These are phyloP conservation scores for Capitulum mitella DNA, from an alignment of 2,888 invertebrate species.

Conservation along the genomic window DNA sequence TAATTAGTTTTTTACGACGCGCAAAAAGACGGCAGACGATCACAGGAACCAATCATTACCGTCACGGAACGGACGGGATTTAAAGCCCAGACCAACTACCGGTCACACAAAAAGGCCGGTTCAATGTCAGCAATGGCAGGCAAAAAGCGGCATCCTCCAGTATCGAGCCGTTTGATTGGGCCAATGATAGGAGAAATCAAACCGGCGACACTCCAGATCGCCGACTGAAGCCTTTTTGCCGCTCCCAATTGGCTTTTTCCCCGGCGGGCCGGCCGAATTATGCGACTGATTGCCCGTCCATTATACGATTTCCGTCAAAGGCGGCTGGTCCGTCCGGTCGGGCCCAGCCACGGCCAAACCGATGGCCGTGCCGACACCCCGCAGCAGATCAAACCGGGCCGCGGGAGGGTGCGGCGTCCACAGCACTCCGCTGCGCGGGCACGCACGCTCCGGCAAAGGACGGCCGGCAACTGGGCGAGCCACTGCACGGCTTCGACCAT, in stretches of 20 bases:
- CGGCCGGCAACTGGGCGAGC: too few species aligned
- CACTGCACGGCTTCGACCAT: too few species aligned
- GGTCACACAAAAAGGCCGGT: not conserved
- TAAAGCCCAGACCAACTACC: not conserved
- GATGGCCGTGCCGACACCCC: too few species aligned
- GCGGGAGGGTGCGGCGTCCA: too few species aligned
- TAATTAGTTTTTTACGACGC: not conserved
- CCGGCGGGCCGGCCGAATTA: not conserved
- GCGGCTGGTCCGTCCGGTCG: not conserved
- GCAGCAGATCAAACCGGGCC: too few species aligned
- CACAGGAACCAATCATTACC: slow-evolving; percentile 5
- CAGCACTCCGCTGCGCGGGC: too few species aligned
- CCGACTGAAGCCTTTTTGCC: not conserved
- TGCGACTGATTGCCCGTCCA: not conserved
- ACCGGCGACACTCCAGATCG: not conserved
- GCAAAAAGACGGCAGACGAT: not conserved
- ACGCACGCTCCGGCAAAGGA: too few species aligned
- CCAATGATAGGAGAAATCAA: slow-evolving; percentile 14
- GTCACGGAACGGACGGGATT: not conserved
- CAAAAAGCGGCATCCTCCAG: slow-evolving; percentile 1
- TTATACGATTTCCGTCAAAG: slow-evolving; percentile 14
- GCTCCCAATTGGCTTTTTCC: not conserved
- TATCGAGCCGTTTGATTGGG: slow-evolving; percentile 23
- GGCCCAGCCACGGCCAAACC: too few species aligned
- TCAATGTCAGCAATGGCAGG: not conserved